Percentiles rank a stretch among this genome's conserved stretches.
Evolutionary conservation across 1,140 invertebrate genomes (phyloP).

Genomic region (Caenorhabditis briggsae): DNA sequence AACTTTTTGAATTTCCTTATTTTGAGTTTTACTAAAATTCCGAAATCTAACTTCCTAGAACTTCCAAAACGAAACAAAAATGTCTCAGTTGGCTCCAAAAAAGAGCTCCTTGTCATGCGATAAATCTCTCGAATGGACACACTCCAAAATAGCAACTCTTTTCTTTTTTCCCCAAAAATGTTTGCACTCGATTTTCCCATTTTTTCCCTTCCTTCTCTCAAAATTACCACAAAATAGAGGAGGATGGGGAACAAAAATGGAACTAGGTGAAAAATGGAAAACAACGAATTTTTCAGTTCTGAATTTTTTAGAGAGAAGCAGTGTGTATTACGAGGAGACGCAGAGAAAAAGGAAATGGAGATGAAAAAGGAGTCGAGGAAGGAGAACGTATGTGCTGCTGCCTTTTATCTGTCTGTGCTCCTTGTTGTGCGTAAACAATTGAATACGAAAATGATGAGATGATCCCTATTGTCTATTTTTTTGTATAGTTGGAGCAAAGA

Average conservation of each 20-base stretch:
- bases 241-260: too few species aligned
- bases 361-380: neutral
- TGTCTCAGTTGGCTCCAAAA: neutral
- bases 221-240: too few species aligned
- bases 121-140: neutral
- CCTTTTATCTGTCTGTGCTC: too few species aligned
- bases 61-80: too few species aligned
- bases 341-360: slow-evolving; percentile 8
- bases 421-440: slow-evolving; percentile 27
- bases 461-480: neutral
- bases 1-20: too few species aligned
- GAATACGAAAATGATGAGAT: slow-evolving; percentile 21
- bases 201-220: neutral
- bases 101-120: neutral
- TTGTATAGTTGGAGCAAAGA: too few species aligned
- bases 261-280: neutral
- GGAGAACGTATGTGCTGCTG: neutral
- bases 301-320: neutral
- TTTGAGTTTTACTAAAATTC: too few species aligned
- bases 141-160: neutral
- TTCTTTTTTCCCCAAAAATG: neutral
- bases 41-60: too few species aligned
- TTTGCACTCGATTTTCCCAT: neutral
- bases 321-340: slow-evolving; percentile 26
- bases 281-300: neutral